Evolutionary conservation across 2,797 vertebrate genomes (phyloP).

Genomic region (Cynopterus sphinx): DNA sequence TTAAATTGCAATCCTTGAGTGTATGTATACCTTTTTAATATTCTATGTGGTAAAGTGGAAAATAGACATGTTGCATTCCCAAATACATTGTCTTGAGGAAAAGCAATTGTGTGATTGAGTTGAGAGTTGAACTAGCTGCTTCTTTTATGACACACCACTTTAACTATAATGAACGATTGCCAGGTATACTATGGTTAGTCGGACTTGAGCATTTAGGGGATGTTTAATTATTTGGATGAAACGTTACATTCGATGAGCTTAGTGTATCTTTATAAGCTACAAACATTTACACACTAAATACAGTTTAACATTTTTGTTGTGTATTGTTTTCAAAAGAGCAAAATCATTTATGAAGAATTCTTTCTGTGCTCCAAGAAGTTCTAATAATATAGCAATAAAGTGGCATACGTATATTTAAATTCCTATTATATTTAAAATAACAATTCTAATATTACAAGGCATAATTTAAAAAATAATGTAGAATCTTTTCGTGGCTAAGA

Average conservation of each 20-base stretch:
- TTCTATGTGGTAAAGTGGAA: not conserved
- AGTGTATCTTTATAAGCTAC: conserved; percentile 34
- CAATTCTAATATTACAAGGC: conserved; percentile 66
- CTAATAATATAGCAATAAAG: conserved; percentile 7
- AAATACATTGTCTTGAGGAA: not conserved
- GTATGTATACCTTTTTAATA: not conserved
- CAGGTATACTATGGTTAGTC: not conserved
- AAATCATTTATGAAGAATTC: conserved; percentile 79
- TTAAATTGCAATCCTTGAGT: not conserved
- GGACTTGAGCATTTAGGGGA: not conserved
- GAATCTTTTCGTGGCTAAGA: conserved; percentile 68
- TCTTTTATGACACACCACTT: not conserved
- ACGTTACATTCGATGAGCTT: conserved; percentile 25
- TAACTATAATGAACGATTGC: not conserved
- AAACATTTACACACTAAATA: conserved; percentile 34
- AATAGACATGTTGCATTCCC: not conserved
- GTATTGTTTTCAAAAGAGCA: conserved; percentile 77
- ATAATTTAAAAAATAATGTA: conserved; percentile 59
- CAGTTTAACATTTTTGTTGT: conserved; percentile 42
- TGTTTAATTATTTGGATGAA: conserved; percentile 1
- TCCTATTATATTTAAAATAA: conserved; percentile 79
- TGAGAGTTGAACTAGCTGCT: not conserved
- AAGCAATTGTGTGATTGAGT: not conserved
- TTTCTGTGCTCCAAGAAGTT: conserved; percentile 81
- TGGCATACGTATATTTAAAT: conserved; percentile 83